Evolutionary conservation across 23 tunicate species (phyloP).

Genomic region (Oikopleura dioica): DNA sequence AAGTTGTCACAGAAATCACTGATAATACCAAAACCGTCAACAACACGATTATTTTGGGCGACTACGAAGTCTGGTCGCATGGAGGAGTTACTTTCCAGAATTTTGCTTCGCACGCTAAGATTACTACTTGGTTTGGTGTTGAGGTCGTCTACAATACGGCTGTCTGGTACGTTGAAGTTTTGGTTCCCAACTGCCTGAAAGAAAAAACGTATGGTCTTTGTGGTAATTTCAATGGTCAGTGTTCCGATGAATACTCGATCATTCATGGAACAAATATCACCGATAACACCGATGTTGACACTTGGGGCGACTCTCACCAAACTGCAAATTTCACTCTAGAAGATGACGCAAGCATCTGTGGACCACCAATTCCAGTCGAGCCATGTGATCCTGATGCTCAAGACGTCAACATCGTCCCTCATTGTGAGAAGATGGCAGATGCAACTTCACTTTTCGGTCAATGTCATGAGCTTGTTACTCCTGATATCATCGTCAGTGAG

Average conservation of each 20-base stretch:
- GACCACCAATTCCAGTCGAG: too few species aligned
- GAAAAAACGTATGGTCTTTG: conserved; percentile 8
- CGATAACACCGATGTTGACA: too few species aligned
- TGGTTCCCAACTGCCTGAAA: background rate
- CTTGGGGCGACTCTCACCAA: too few species aligned
- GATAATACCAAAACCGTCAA: background rate
- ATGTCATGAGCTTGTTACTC: conserved; percentile 13
- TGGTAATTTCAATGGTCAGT: conserved; percentile 12
- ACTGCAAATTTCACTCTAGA: too few species aligned
- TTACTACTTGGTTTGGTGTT: background rate
- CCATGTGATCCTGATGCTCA: conserved; percentile 10
- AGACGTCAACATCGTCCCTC: background rate
- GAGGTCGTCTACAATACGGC: background rate
- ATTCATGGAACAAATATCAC: background rate
- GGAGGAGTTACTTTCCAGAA: background rate
- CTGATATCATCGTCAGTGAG: background rate
- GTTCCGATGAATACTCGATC: background rate
- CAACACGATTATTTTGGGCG: background rate
- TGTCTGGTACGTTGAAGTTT: background rate
- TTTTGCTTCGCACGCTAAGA: background rate
- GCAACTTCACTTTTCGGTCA: background rate
- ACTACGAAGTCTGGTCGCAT: background rate
- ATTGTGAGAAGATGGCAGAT: background rate
- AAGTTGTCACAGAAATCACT: background rate
- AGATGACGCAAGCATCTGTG: too few species aligned